Percentiles rank a stretch among this genome's conserved stretches.
Conservation (phyloP, 2,888 invertebrate species). For the Hydriomena furcata region DNA sequence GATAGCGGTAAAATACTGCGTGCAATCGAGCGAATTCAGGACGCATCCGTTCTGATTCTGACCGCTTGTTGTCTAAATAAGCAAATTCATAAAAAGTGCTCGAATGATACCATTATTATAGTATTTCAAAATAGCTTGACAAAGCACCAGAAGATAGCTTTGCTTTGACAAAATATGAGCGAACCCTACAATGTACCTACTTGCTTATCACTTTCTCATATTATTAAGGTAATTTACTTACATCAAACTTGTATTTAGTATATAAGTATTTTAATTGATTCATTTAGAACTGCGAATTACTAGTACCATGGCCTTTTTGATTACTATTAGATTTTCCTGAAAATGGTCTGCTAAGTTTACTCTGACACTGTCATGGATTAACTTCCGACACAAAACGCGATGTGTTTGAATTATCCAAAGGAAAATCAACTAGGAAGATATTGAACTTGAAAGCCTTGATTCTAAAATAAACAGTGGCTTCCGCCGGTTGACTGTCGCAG, state of each 20-base stretch:
- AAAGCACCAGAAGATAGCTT: no score
- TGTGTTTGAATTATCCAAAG: neutral
- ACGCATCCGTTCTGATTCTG: slow-evolving; percentile 21
- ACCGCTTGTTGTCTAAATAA: slow-evolving; percentile 27
- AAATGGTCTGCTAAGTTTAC: neutral
- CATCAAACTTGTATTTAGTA: no score
- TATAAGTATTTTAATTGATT: no score
- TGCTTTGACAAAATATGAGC: no score
- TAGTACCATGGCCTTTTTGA: neutral
- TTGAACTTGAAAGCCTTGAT: slow-evolving; percentile 55
- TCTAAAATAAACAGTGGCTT: slow-evolving; percentile 46
- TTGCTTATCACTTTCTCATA: no score
- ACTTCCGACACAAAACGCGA: neutral
- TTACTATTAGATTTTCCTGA: slow-evolving; percentile 5
- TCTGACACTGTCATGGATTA: neutral
- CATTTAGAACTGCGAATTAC: neutral
- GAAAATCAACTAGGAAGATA: slow-evolving; percentile 21
- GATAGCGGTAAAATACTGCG: slow-evolving; percentile 39
- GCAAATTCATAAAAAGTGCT: no score
- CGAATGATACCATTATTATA: no score
- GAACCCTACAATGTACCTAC: no score
- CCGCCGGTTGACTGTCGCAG: slow-evolving; percentile 38
- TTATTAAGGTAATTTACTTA: no score
- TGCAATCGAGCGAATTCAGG: slow-evolving; percentile 41
- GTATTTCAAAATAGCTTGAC: no score